Conservation (phyloP, 2,797 vertebrate genomes). For the Sebastes kiyomatsui region DNA sequence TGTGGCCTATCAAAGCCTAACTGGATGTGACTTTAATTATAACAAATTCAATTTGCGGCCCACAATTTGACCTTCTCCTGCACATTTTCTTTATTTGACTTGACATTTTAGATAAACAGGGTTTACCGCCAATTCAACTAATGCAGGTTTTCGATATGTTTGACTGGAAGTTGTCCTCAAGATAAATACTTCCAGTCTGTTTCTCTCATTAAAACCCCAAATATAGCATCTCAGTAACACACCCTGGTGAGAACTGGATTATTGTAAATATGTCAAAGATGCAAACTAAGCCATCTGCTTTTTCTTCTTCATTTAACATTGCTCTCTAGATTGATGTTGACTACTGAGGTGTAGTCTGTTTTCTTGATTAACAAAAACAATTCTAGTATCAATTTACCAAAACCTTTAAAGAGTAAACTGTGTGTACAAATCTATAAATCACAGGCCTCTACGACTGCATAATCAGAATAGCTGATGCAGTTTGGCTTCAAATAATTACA, state of each 20-base stretch:
- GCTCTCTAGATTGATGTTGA: background rate
- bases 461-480: conserved; percentile 32
- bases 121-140: conserved; percentile 18
- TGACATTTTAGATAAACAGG: conserved; percentile 19
- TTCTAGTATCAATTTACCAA: background rate
- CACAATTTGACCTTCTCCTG: background rate
- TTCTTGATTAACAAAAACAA: conserved; percentile 2
- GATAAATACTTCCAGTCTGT: conserved; percentile 19
- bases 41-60: background rate
- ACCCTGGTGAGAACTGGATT: background rate
- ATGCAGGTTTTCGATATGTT: conserved; percentile 5
- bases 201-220: conserved; percentile 17
- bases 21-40: conserved; percentile 19
- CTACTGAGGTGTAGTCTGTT: background rate
- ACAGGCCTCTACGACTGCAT: background rate
- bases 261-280: background rate
- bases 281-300: conserved; percentile 7
- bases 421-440: conserved; percentile 12
- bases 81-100: conserved; percentile 25
- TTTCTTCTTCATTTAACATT: background rate
- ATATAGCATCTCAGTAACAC: background rate
- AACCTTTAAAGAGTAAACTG: background rate
- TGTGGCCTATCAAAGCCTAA: conserved; percentile 3
- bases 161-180: conserved; percentile 17
- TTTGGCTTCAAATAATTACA: conserved; percentile 46